Evolutionary conservation across 2,888 invertebrate species (phyloP), one percentile per base, ranked within the genome.

Genomic region (Drosophila pegasa): DNA sequence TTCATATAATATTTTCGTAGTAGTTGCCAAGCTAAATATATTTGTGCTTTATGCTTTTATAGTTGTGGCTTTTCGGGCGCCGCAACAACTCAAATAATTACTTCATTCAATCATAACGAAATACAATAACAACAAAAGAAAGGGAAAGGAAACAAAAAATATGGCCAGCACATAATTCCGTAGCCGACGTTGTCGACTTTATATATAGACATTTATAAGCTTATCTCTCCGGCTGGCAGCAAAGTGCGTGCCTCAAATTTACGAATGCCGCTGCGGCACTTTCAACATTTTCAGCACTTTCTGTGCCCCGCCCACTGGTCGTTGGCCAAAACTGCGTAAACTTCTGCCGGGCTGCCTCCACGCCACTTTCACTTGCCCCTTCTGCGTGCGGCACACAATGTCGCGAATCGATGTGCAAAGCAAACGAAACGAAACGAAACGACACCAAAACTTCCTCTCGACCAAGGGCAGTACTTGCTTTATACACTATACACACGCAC

Each of bases 21-120:
- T 51, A 43, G 37, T 54, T 43, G 31, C n/a, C 40, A 12, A 9
- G 31, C n/a, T 47, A 12, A 9, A 18, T 47, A 31, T 31, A 12
- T 47, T 14, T 58, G 16, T 37, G n/a, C 41, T 20, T 63, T 54
- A 20, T 62, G 55, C 20, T 52, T 41, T 20, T 47, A 22, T 29
- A 31, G 22, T 54, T 60, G 41, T 29, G 41, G 54, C 38, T 52
- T 41, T 56, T 62, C 20, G 41, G 79, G 76, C 81, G 72, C 69
- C 78, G 75, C 72, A 51, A 52, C 54, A 55, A 59, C 51, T 43
- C 70, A 84, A 82, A 87, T 85, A 89, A 89, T 90, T 89, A 89
- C 88, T 89, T 88, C 79, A 89, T 87, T 89, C 83, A 85, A 85
- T 78, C 80, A 79, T 72, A 75, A 77, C 71, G 66, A 35, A n/a